A percentile compares a stretch with the other conserved stretches of the same genome.
Conservation (phyloP, 2,113 vertebrate genomes). For the Anthoscopus minutus region DNA sequence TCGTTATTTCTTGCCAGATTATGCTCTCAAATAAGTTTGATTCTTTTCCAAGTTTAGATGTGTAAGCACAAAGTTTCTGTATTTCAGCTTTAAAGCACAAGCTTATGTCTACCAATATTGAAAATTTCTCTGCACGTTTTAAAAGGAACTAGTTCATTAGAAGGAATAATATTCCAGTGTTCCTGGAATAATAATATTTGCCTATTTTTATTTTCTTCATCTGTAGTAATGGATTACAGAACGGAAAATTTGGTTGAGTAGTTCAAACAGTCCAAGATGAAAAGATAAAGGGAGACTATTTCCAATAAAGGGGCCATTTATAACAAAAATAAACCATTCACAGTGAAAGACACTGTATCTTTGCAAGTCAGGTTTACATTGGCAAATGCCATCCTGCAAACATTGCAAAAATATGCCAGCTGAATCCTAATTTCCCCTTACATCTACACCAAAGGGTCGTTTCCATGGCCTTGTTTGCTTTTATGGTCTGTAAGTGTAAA, state of each 20-base stretch:
- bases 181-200: not conserved
- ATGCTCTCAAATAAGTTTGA: not conserved
- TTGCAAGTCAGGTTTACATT: constrained; percentile 5
- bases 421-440: not conserved
- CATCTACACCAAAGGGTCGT: not conserved
- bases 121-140: not conserved
- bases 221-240: not conserved
- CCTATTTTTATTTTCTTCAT: not conserved
- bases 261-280: not conserved
- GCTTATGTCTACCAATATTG: not conserved
- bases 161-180: not conserved
- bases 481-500: not conserved
- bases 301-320: constrained; percentile 20
- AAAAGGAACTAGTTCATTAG: not conserved
- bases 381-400: not conserved
- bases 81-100: not conserved
- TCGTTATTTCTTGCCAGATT: not conserved
- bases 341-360: not conserved
- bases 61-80: not conserved
- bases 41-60: not conserved
- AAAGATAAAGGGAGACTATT: not conserved
- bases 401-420: not conserved
- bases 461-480: not conserved
- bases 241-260: not conserved
- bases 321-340: not conserved